A percentile compares a stretch with the other conserved stretches of the same genome.
Evolutionary conservation across 2,888 invertebrate genomes (phyloP).

Genomic region (Halictus quadricinctus): DNA sequence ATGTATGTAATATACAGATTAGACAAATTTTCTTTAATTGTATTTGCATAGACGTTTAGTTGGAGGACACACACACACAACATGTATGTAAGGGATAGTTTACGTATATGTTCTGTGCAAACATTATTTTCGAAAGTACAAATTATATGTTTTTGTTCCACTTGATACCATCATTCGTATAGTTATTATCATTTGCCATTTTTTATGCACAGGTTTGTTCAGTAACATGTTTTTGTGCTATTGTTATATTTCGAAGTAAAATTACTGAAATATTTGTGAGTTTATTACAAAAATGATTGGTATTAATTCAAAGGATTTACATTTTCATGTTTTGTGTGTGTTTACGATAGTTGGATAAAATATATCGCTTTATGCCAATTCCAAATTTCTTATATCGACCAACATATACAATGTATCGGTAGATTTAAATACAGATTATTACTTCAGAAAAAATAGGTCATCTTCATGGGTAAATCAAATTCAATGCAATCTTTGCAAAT

Average conservation of each 20-base stretch:
- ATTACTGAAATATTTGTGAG: conserved; percentile 5
- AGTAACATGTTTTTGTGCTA: conserved; percentile 19
- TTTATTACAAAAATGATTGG: conserved; percentile 27
- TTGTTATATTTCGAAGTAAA: neutral
- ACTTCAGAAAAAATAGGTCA: neutral
- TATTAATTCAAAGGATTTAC: conserved; percentile 43
- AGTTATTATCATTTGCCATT: conserved; percentile 35
- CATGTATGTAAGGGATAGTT: conserved; percentile 1
- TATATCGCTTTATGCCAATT: neutral
- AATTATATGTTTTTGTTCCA: conserved; percentile 13
- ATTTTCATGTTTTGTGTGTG: conserved; percentile 12
- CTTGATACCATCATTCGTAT: neutral
- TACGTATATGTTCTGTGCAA: neutral
- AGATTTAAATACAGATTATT: conserved; percentile 10
- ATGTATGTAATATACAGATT: neutral
- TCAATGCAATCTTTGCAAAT: neutral
- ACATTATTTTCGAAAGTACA: conserved; percentile 10
- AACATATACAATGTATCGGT: neutral
- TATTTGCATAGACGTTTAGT: neutral
- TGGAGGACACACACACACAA: neutral
- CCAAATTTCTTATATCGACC: neutral
- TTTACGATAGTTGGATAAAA: conserved; percentile 19
- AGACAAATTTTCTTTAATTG: neutral
- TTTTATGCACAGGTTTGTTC: conserved; percentile 22
- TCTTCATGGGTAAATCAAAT: neutral